Conservation (phyloP, 2,888 invertebrate genomes). For the Anorthoa munda region DNA sequence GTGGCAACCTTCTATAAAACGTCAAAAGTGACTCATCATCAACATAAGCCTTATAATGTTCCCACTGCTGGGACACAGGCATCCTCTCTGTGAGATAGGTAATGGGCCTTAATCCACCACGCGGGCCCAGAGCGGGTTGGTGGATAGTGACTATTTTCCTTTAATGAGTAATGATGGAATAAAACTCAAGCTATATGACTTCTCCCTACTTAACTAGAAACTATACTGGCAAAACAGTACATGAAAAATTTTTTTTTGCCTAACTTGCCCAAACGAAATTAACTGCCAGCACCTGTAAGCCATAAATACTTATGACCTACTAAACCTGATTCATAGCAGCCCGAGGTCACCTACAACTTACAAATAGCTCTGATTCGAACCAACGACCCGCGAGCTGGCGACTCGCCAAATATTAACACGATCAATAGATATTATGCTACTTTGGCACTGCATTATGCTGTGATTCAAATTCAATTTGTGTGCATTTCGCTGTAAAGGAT, state of each 20-base stretch:
- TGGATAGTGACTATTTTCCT: too few relatives aligned
- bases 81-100: too few relatives aligned
- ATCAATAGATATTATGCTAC: constrained; percentile 44
- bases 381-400: constrained; percentile 43
- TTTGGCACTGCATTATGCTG: constrained; percentile 16
- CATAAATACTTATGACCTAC: constrained; percentile 58
- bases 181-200: not conserved
- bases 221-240: not conserved
- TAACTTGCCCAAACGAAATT: constrained; percentile 9
- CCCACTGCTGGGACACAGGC: too few relatives aligned
- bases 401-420: constrained; percentile 48
- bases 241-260: constrained; percentile 7
- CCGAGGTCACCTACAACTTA: constrained; percentile 44
- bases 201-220: not conserved
- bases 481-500: not conserved
- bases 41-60: too few relatives aligned
- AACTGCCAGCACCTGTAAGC: constrained; percentile 42
- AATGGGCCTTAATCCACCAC: too few relatives aligned
- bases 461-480: constrained; percentile 31
- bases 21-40: too few relatives aligned
- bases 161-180: not conserved
- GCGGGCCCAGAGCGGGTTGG: too few relatives aligned
- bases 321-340: constrained; percentile 50
- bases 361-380: constrained; percentile 34
- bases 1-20: too few relatives aligned